Conservation (phyloP, 1,140 invertebrate species). For the Bilobella aurantiaca region DNA sequence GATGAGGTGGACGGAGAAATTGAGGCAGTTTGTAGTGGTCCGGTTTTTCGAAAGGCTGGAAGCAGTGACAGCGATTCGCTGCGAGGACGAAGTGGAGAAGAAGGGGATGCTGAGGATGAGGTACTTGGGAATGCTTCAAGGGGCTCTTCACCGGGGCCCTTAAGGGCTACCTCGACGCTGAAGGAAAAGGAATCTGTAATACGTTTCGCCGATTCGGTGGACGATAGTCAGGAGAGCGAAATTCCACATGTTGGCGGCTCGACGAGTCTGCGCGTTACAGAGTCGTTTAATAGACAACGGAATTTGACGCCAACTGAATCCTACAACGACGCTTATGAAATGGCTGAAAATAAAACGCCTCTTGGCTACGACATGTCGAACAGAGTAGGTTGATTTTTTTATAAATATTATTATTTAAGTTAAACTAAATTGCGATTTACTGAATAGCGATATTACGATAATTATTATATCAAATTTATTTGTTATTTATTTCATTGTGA, state of each 20-base stretch:
- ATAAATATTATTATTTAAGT: neutral
- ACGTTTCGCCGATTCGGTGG: constrained; percentile 8
- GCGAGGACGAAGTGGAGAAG: neutral
- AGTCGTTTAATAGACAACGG: neutral
- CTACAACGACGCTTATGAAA: constrained; percentile 27
- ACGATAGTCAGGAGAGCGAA: constrained; percentile 8
- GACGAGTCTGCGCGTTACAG: neutral
- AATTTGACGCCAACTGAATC: constrained; percentile 9
- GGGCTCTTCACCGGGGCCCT: too few species aligned
- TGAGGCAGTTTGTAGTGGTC: neutral
- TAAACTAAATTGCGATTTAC: too few species aligned
- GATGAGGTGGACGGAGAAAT: neutral
- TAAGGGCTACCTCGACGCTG: neutral
- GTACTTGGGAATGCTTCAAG: neutral
- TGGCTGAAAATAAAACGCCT: constrained; percentile 31
- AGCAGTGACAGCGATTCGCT: neutral
- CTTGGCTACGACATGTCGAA: constrained; percentile 81
- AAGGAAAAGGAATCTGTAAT: constrained; percentile 3
- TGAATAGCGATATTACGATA: too few species aligned
- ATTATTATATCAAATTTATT: too few species aligned
- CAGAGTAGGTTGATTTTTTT: constrained; percentile 49
- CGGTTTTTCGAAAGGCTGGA: neutral
- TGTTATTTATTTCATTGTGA: too few species aligned
- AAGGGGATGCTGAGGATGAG: neutral
- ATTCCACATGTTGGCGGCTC: neutral